Base-by-base conservation (phyloP, 2,888 invertebrate genomes). In the Mesorhabditis spiculigera region DNA sequence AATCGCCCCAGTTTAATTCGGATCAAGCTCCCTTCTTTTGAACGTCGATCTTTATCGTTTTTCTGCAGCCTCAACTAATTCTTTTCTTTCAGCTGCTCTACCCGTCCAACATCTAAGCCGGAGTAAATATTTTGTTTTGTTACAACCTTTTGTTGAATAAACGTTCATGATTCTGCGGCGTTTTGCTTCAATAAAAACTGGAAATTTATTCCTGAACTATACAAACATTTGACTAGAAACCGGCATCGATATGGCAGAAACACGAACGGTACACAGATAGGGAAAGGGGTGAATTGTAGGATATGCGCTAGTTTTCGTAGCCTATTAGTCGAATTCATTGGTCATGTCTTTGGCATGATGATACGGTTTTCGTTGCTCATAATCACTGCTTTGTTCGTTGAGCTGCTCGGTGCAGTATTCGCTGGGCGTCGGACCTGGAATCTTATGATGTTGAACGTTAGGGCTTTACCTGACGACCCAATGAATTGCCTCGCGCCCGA, bases 321-420 rank as follows among this genome's bases (percentile, higher is more conserved):
- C n/a, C 58, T 10, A n/a, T 64, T 71, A 78, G 62, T 78, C 77
- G 61, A 78, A 69, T 43, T 78, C 74, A 67, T 79, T 73, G 63
- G 77, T 73, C 16, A 82, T 69, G 64, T 80, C 75, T 66, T 83
- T 81, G 5, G 82, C 74, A 68, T 82, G 82, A 72, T 96, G 96
- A 88, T 95, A 96, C 78, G 93, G 91, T 81, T 93, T 91, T 77
- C 96, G 90, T 70, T 92, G 92, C 8, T 94, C 91, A 88, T 95
- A 96, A 88, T 96, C 96, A 87, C 92, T 92, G 87, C 95, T 96
- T 85, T 94, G 93, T 86, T 95, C 94, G 78, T 94, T 96, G 68
- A 95, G 88, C 85, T 95, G 93, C 73, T 94, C 91, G 50, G 93
- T 90, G 68, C 86, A 90, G 45, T 81, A 74, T 66, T 81, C 81